A percentile compares a stretch with the other conserved stretches of the same genome.
Conservation (phyloP, 37 sponge, comb jelly and placozoan genomes). For the Halisarca cf. caerulea region DNA sequence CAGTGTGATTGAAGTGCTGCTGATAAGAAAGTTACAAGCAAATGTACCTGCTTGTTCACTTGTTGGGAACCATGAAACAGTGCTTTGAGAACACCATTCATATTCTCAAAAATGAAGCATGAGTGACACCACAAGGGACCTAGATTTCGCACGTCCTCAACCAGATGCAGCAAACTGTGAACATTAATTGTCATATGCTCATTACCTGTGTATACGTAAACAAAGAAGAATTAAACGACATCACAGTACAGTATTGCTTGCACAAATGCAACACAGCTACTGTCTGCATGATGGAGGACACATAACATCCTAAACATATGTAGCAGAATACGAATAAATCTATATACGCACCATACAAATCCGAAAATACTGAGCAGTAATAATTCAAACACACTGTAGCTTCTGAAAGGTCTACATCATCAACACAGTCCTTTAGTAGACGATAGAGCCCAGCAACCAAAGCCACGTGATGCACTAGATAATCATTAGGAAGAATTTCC, state of each 20-base stretch:
- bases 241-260: too few species aligned
- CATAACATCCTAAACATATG: too few species aligned
- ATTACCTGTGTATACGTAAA: neutral
- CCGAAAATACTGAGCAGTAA: conserved; percentile 40
- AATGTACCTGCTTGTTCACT: conserved; percentile 26
- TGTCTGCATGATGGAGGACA: too few species aligned
- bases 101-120: conserved; percentile 17
- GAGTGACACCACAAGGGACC: conserved; percentile 15
- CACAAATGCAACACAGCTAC: too few species aligned
- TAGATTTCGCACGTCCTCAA: conserved; percentile 16
- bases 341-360: conserved; percentile 35
- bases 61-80: conserved; percentile 28
- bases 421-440: conserved; percentile 29
- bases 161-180: conserved; percentile 42
- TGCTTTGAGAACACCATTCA: conserved; percentile 1
- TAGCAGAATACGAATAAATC: too few species aligned
- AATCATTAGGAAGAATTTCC: conserved; percentile 6
- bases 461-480: conserved; percentile 44
- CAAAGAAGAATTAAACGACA: too few species aligned
- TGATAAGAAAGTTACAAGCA: too few species aligned
- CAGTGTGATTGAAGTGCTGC: too few species aligned
- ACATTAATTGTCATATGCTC: conserved; percentile 35
- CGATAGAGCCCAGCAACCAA: conserved; percentile 45
- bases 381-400: conserved; percentile 20
- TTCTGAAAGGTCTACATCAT: conserved; percentile 10